Evolutionary conservation across 2,888 invertebrate genomes (phyloP).

Genomic region (Saturnia pavonia): DNA sequence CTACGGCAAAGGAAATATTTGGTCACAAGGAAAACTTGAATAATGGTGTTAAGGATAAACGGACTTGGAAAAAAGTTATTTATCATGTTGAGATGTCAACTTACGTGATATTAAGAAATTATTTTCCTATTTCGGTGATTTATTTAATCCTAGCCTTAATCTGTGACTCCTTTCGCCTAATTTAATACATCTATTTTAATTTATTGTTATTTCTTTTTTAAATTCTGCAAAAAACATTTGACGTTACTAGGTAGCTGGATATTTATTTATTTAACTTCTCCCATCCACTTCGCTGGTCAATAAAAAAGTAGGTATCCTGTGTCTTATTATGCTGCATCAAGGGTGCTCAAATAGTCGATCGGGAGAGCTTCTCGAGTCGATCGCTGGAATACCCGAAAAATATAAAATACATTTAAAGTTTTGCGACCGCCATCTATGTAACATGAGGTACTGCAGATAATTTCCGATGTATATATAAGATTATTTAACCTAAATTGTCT

Average conservation of each 20-base stretch:
- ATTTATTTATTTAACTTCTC: too few relatives aligned
- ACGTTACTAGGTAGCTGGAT: not conserved
- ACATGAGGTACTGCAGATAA: too few relatives aligned
- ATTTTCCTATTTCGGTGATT: not conserved
- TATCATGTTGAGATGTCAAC: not conserved
- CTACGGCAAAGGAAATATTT: not conserved
- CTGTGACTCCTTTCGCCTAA: not conserved
- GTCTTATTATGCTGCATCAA: too few relatives aligned
- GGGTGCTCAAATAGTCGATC: too few relatives aligned
- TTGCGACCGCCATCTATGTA: too few relatives aligned
- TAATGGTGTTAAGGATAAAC: constrained; percentile 8
- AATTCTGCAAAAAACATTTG: not conserved
- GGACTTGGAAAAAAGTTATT: constrained; percentile 6
- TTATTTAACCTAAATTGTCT: too few relatives aligned
- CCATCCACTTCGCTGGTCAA: too few relatives aligned
- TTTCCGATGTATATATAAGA: too few relatives aligned
- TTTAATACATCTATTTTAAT: not conserved
- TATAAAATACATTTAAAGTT: too few relatives aligned
- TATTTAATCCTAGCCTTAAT: not conserved
- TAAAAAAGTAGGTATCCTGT: too few relatives aligned
- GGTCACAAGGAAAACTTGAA: constrained; percentile 9
- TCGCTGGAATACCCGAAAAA: too few relatives aligned
- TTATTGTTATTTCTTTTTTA: not conserved
- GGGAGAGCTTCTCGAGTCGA: too few relatives aligned
- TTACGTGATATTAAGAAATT: constrained; percentile 5